Base-by-base conservation (phyloP, 2,888 invertebrate species). In the Acrobasis repandana region DNA sequence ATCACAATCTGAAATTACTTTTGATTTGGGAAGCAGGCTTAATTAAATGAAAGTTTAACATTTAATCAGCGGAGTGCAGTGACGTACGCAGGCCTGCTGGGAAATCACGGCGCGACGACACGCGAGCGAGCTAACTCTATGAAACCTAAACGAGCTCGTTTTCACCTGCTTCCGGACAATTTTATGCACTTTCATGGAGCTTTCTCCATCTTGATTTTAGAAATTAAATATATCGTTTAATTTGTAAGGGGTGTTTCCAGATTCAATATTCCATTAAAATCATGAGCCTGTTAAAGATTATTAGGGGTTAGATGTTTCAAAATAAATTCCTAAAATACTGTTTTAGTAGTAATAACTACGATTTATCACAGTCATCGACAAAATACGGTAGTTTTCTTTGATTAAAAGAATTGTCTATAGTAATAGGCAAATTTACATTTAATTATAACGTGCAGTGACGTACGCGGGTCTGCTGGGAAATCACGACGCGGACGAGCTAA, bases 61-160 rank as follows among this genome's bases (percentile, higher is more conserved):
- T 83, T 85, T 86, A 85, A 86, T 86, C 80, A 85, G 74, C 77
- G 69, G 78, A 87, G 84, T 86, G 83, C 83, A 82, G 74, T 75
- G 76, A 79, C 74, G 73, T 75, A 78, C 81, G 79, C 79, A 71
- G 70, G 80, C 68, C 87, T 80, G 70, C 65, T 61, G 86, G 87
- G 88, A 88, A 88, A 87, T 88, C 86, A 86, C 46, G 34, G 20
- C 51, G 59, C 28, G 10, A 20, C 59, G 59, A 59, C 59, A 46
- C 60, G 47, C 43, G 51, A 58, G 28, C 46, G 28, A 28, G 28
- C 59, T 60, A 60, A 60, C 34, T 54, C 60, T 33, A 52, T 34
- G 34, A 15, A 47, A 60, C 52, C 60, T 47, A 46, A 47, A 60
- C 60, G 60, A 52, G 46, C 52, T 60, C 60, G 52, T 60, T 60